Evolutionary conservation across 2,113 vertebrate genomes (phyloP), one percentile per base, ranked within the genome.

Genomic region (Uria lomvia): DNA sequence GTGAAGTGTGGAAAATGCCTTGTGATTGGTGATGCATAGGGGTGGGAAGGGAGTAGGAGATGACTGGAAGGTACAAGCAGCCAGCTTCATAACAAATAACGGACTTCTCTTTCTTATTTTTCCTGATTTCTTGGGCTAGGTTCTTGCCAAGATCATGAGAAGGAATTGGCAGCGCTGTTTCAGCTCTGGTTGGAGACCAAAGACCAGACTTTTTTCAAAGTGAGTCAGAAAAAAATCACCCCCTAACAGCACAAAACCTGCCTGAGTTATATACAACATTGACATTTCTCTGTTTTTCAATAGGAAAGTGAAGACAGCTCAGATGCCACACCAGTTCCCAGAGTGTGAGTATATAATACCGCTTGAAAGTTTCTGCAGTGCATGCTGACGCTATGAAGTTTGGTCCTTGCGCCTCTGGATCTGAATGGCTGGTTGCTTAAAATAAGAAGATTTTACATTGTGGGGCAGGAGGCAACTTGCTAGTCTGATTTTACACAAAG

Each of bases 181-280:
- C 99, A 99, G 76, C 98, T 99, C 47, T 99, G 99, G 99, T 92
- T 99, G 92, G 99, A 99, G 96, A 99, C 99, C 40, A 99, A 99
- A 98, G 99, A 99, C 97, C 99, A 99, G 68, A 97, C 98, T 15
- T 98, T 98, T 86, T 98, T 99, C 97, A 99, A 99, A 99, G 99
- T 99, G 97, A 74, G 86, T 73, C 84, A 70, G 63, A 43, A 70
- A 82, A 74, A 73, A 59, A 38, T 75, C 32, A 56, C 62, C 56
- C 71, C 70, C 15, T 34, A 29, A 47, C 47, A 83, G 34, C 32
- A 30, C 3, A 5, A 40, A 83, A 71, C 17, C n/a, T 52, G 43
- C 7, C n/a, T 27, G 49, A 34, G 32, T 68, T 76, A 8, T 63
- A 36, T 18, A 34, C 38, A 47, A 11, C 11, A 8, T 49, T 92